phyloP scores from a whole-genome alignment of 2,113 vertebrate genomes.

The Isurus oxyrinchus region DNA sequence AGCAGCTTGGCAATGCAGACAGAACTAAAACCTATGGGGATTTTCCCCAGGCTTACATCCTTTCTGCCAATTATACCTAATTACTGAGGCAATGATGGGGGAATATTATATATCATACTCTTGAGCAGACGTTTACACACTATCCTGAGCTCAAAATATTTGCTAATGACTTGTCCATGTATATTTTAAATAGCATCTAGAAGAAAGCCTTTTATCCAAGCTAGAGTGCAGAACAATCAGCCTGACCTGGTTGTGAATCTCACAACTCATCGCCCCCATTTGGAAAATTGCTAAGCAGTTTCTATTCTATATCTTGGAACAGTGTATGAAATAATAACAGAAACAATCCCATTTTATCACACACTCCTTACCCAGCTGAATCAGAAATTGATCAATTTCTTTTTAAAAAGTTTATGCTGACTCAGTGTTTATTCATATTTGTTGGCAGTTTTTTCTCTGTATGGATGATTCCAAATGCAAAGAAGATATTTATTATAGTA shows the following conservation, averaged over 20 bases:
- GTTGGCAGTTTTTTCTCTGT: background rate
- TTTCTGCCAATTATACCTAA: background rate
- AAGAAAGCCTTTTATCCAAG: background rate
- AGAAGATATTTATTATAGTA: background rate
- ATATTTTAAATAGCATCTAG: background rate
- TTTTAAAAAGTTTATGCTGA: background rate
- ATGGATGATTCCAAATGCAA: background rate
- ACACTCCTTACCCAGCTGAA: background rate
- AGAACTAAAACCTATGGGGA: background rate
- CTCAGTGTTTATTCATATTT: background rate
- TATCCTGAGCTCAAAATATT: background rate
- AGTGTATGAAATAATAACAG: background rate
- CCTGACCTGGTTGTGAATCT: background rate
- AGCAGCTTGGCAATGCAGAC: background rate
- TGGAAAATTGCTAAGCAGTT: background rate
- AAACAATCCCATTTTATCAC: background rate
- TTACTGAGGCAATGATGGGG: background rate
- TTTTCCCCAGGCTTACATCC: background rate
- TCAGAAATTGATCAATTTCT: background rate
- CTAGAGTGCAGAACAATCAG: background rate
- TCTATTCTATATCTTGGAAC: background rate
- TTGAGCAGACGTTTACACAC: background rate
- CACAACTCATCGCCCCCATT: background rate
- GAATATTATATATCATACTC: background rate
- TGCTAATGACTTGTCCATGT: background rate